Evolutionary conservation across 2,113 vertebrate species (phyloP).

Genomic region (Macrotus californicus): DNA sequence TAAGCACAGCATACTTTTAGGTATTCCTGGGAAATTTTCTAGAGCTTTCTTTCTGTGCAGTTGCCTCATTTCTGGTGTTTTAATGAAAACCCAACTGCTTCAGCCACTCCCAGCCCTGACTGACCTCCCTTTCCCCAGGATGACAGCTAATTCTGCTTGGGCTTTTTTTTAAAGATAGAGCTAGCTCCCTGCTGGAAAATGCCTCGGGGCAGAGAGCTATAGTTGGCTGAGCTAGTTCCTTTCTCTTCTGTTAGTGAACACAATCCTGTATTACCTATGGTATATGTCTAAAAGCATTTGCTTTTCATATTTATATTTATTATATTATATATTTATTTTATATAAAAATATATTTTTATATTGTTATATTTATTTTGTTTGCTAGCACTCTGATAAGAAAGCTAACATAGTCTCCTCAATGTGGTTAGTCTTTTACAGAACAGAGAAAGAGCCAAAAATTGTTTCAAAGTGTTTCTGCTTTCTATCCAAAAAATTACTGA

Average conservation of each 20-base stretch:
- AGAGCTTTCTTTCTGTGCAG: neutral
- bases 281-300: neutral
- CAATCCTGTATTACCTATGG: neutral
- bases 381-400: neutral
- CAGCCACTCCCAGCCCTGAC: neutral
- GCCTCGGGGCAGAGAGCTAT: neutral
- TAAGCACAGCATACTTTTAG: neutral
- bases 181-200: neutral
- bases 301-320: neutral
- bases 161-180: neutral
- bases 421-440: neutral
- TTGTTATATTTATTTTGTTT: neutral
- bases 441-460: neutral
- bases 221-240: neutral
- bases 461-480: neutral
- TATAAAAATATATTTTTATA: neutral
- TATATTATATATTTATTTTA: neutral
- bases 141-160: neutral
- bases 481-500: neutral
- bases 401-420: neutral
- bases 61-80: neutral
- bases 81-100: neutral
- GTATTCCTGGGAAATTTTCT: neutral
- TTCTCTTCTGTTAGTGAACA: neutral
- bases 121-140: neutral